These are phyloP conservation scores for Scaptomyza flava DNA, from an alignment of 2,888 invertebrate species.

Conservation along the genomic window DNA sequence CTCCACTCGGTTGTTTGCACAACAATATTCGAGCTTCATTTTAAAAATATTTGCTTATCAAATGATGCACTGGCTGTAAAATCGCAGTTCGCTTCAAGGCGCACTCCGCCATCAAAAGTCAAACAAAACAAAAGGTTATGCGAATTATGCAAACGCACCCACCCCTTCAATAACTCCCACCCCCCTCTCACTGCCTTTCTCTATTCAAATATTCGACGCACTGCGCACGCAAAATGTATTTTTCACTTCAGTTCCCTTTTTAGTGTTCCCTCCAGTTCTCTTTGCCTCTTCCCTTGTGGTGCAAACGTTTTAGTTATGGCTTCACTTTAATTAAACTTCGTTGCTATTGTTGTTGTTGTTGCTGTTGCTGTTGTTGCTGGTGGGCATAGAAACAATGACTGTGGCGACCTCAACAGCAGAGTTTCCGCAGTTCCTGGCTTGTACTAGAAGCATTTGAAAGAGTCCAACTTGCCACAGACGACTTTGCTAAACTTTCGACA, in stretches of 20 bases:
- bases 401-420: neutral
- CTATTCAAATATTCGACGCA: conserved; percentile 27
- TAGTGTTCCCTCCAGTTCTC: neutral
- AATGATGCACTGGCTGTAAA: conserved; percentile 43
- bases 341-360: neutral
- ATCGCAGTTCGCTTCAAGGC: conserved; percentile 10
- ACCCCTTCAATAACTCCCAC: neutral
- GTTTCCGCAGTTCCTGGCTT: neutral
- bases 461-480: conserved; percentile 3
- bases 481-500: neutral
- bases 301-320: conserved; percentile 17
- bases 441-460: neutral
- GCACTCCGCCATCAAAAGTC: conserved; percentile 34
- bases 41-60: conserved; percentile 53
- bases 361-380: neutral
- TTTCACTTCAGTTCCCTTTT: conserved; percentile 20
- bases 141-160: conserved; percentile 41
- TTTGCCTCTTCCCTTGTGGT: neutral
- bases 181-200: neutral
- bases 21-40: conserved; percentile 20
- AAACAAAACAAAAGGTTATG: conserved; percentile 55
- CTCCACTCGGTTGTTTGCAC: conserved; percentile 1
- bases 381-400: conserved; percentile 2
- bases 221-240: conserved; percentile 33
- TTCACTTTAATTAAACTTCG: conserved; percentile 29